Evolutionary conservation across 2,888 invertebrate genomes (phyloP).

Genomic region (Galeopsomyia nigrocyanea): DNA sequence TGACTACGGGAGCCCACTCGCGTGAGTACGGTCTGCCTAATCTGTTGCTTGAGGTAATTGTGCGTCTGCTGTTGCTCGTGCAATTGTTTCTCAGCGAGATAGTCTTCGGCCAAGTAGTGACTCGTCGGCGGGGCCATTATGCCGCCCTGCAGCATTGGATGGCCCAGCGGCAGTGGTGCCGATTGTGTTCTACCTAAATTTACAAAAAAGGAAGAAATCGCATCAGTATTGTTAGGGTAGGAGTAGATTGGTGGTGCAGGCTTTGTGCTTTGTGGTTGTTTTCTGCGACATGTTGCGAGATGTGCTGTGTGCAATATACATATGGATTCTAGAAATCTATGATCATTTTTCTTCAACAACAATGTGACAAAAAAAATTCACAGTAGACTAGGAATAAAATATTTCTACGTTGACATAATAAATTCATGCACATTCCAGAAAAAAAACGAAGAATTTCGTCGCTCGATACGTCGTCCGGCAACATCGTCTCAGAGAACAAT

Average conservation of each 20-base stretch:
- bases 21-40: constrained; percentile 88
- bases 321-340: too few relatives aligned
- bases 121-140: constrained; percentile 69
- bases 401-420: too few relatives aligned
- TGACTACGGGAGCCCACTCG: constrained; percentile 76
- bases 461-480: too few relatives aligned
- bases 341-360: too few relatives aligned
- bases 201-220: background rate
- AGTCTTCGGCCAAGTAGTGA: constrained; percentile 71
- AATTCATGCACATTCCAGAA: too few relatives aligned
- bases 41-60: constrained; percentile 83
- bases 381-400: too few relatives aligned
- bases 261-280: constrained; percentile 5
- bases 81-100: constrained; percentile 72
- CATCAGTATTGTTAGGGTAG: background rate
- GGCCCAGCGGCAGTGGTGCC: constrained; percentile 90
- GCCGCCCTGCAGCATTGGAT: constrained; percentile 81
- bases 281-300: too few relatives aligned
- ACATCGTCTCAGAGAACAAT: too few relatives aligned
- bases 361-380: too few relatives aligned
- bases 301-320: too few relatives aligned
- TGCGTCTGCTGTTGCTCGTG: constrained; percentile 71
- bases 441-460: too few relatives aligned
- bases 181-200: constrained; percentile 88
- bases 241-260: background rate